Percentiles rank a stretch among this genome's conserved stretches.
Evolutionary conservation across 2,113 vertebrate species (phyloP).

Genomic region (Syngnathus floridae): DNA sequence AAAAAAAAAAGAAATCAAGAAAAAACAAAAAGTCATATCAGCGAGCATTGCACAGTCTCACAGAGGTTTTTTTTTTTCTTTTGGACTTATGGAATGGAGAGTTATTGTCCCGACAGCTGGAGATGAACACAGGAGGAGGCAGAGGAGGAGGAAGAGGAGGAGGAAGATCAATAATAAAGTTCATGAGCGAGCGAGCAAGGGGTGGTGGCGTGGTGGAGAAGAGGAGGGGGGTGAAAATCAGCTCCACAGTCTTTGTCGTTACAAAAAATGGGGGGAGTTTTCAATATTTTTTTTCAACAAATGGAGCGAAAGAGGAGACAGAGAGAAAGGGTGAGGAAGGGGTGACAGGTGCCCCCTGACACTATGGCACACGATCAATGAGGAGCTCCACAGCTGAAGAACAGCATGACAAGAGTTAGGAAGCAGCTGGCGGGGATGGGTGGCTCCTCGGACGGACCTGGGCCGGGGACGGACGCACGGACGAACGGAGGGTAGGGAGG

Average conservation of each 20-base stretch:
- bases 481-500: slow-evolving; percentile 37
- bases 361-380: slow-evolving; percentile 79
- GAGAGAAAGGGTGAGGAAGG: slow-evolving; percentile 48
- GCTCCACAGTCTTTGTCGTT: slow-evolving; percentile 60
- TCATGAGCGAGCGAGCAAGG: slow-evolving; percentile 58
- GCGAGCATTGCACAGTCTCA: slow-evolving; percentile 82
- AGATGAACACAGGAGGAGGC: slow-evolving; percentile 74
- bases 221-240: slow-evolving; percentile 69
- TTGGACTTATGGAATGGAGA: slow-evolving; percentile 73
- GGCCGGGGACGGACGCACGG: slow-evolving; percentile 8
- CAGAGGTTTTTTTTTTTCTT: slow-evolving; percentile 60
- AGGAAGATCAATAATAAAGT: slow-evolving; percentile 80
- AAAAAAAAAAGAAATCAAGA: slow-evolving; percentile 36
- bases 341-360: slow-evolving; percentile 72
- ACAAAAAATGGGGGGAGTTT: slow-evolving; percentile 65
- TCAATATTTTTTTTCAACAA: slow-evolving; percentile 71
- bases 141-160: slow-evolving; percentile 48
- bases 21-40: slow-evolving; percentile 73
- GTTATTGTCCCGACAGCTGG: slow-evolving; percentile 77
- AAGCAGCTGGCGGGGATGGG: slow-evolving; percentile 75
- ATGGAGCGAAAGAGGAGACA: slow-evolving; percentile 68
- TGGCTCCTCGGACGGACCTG: slow-evolving; percentile 54
- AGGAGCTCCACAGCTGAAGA: slow-evolving; percentile 75
- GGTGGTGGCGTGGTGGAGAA: slow-evolving; percentile 48
- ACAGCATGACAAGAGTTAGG: slow-evolving; percentile 75